Conservation (phyloP, 2,113 vertebrate genomes). For the Paratilapia polleni region DNA sequence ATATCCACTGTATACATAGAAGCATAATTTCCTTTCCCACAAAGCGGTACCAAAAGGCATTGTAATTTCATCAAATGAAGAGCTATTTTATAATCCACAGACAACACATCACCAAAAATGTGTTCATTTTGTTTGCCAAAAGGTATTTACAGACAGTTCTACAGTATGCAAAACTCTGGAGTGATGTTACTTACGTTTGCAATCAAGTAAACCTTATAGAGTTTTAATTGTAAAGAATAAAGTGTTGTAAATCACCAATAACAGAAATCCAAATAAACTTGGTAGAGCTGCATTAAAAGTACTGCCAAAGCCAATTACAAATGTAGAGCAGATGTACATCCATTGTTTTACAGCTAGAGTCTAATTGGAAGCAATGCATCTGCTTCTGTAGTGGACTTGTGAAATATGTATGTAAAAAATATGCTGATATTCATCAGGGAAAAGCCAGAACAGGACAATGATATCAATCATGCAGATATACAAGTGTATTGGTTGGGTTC, state of each 20-base stretch:
- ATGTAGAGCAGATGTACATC: background rate
- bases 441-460: background rate
- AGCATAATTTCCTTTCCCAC: background rate
- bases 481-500: background rate
- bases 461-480: background rate
- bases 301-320: background rate
- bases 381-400: background rate
- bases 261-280: background rate
- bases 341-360: constrained; percentile 2
- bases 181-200: background rate
- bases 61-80: background rate
- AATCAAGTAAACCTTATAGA: background rate
- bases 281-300: background rate
- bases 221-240: background rate
- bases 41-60: background rate
- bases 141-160: too few species aligned
- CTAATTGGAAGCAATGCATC: background rate
- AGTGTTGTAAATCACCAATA: background rate
- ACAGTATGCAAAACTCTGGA: background rate
- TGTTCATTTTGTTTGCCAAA: background rate
- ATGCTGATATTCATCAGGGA: background rate
- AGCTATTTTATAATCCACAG: background rate
- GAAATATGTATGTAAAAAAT: background rate
- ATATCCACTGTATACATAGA: background rate
- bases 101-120: background rate